These are phyloP conservation scores for Lycocorax pyrrhopterus DNA, from an alignment of 2,113 vertebrate genomes.

Conservation along the genomic window DNA sequence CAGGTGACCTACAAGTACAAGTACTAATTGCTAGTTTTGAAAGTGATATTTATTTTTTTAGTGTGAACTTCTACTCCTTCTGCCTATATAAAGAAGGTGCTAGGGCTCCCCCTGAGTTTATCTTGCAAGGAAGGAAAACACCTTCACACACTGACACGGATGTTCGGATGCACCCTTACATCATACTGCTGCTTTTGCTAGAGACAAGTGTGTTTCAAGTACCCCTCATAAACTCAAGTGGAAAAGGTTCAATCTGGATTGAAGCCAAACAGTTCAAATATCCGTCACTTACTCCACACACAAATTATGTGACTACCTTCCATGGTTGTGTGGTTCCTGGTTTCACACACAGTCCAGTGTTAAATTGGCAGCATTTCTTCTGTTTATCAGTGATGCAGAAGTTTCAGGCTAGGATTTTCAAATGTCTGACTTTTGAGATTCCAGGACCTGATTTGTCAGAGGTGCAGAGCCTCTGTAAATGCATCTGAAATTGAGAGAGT, in stretches of 20 bases:
- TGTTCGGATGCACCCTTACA: constrained; percentile 13
- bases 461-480: background rate
- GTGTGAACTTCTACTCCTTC: background rate
- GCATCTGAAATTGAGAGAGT: background rate
- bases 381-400: background rate
- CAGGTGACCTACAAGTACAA: background rate
- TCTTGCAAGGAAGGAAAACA: background rate
- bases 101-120: background rate
- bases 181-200: constrained; percentile 30
- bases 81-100: background rate
- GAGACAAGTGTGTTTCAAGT: constrained; percentile 54
- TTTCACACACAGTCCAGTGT: background rate
- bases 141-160: constrained; percentile 43
- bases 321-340: background rate
- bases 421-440: background rate
- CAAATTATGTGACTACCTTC: background rate
- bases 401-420: background rate
- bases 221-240: constrained; percentile 54
- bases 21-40: background rate
- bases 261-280: constrained; percentile 46
- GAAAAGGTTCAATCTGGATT: constrained; percentile 48
- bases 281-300: background rate
- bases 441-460: background rate
- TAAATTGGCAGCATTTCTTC: background rate
- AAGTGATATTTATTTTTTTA: background rate